phyloP scores from a whole-genome alignment of 2,888 invertebrate species.

The Diplazon laetatorius region DNA sequence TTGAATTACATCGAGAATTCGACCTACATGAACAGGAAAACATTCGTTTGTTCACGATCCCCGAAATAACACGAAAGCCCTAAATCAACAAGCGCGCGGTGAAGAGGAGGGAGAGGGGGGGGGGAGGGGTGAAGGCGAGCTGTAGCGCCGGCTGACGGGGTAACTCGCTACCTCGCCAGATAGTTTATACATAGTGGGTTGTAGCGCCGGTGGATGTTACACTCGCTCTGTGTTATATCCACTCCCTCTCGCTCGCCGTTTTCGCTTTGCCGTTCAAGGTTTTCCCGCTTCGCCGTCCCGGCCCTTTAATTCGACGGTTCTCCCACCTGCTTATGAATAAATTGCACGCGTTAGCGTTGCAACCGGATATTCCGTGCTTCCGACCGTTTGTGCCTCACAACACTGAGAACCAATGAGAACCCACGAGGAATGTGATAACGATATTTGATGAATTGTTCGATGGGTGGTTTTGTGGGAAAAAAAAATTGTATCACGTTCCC shows the following conservation, averaged over 20 bases:
- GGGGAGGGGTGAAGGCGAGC: conserved; percentile 60
- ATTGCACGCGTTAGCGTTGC: conserved; percentile 58
- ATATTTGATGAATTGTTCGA: too few relatives aligned
- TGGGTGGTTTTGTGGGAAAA: too few relatives aligned
- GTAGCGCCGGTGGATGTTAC: conserved; percentile 15
- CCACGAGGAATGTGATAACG: too few relatives aligned
- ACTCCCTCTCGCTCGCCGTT: conserved; percentile 22
- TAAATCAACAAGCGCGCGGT: conserved; percentile 67
- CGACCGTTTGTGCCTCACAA: too few relatives aligned
- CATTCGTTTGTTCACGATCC: conserved; percentile 74
- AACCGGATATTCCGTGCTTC: neutral
- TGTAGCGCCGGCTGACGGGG: conserved; percentile 46
- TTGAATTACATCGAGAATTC: conserved; percentile 68
- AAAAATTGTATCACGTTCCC: too few relatives aligned
- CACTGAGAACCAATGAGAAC: too few relatives aligned
- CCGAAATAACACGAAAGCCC: conserved; percentile 69
- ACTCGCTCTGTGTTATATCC: conserved; percentile 48
- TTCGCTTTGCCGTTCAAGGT: conserved; percentile 38
- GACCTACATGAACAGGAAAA: conserved; percentile 75
- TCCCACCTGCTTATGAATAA: conserved; percentile 63
- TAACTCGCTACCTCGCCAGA: conserved; percentile 40
- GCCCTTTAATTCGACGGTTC: conserved; percentile 61
- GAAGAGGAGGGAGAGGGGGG: too few relatives aligned
- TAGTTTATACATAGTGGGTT: conserved; percentile 32
- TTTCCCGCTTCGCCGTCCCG: conserved; percentile 22